These are phyloP conservation scores for Agrilus mali DNA, from an alignment of 2,888 invertebrate genomes.

Conservation along the genomic window DNA sequence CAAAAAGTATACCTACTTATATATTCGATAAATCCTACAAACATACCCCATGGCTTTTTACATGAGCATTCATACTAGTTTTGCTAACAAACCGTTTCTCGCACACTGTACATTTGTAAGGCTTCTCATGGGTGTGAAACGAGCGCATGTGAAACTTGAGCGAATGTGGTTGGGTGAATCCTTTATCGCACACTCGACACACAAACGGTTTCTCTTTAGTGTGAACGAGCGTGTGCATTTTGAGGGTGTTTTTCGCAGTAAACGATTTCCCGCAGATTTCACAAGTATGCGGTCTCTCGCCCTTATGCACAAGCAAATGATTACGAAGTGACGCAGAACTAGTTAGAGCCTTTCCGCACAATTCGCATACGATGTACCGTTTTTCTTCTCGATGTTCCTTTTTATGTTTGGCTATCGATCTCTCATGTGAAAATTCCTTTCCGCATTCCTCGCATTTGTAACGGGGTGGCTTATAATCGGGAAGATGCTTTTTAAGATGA, in stretches of 20 bases:
- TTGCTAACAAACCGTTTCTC: slow-evolving; percentile 4
- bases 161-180: slow-evolving; percentile 21
- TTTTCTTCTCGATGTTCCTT: slow-evolving; percentile 8
- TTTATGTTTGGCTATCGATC: slow-evolving; percentile 18
- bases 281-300: slow-evolving; percentile 28
- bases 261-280: slow-evolving; percentile 36
- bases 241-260: slow-evolving; percentile 33
- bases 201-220: slow-evolving; percentile 31
- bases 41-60: not conserved
- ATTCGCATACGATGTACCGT: slow-evolving; percentile 7
- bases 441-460: slow-evolving; percentile 10
- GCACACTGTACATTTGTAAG: slow-evolving; percentile 28
- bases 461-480: slow-evolving; percentile 1
- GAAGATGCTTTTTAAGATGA: slow-evolving; percentile 6
- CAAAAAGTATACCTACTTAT: too few species aligned
- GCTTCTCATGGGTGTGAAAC: slow-evolving; percentile 5
- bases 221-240: slow-evolving; percentile 35
- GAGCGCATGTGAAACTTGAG: slow-evolving; percentile 31
- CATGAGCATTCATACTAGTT: slow-evolving; percentile 8
- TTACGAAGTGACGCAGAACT: slow-evolving; percentile 34
- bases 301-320: slow-evolving; percentile 35
- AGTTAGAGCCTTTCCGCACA: slow-evolving; percentile 31
- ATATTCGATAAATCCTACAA: not conserved
- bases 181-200: slow-evolving; percentile 3
- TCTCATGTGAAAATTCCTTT: slow-evolving; percentile 15